phyloP scores from a whole-genome alignment of 1,140 invertebrate species.

The Camponotus floridanus region DNA sequence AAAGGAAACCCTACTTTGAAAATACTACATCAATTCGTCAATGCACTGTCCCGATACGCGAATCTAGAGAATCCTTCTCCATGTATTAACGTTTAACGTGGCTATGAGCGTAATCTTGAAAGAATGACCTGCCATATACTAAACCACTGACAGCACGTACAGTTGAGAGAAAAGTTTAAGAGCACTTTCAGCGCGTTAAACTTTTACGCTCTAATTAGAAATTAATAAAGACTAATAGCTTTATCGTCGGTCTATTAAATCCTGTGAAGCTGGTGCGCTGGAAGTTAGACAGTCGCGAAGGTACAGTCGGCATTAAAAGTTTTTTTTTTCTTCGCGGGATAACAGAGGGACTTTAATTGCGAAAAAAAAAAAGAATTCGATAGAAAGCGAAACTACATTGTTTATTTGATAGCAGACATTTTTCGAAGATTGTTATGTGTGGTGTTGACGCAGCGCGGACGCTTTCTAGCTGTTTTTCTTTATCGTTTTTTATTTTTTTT shows the following conservation, averaged over 20 bases:
- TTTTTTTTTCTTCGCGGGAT: slow-evolving; percentile 24
- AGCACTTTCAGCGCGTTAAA: slow-evolving; percentile 69
- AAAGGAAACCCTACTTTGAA: neutral
- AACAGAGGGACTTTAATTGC: slow-evolving; percentile 41
- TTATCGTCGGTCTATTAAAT: slow-evolving; percentile 80
- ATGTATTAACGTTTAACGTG: slow-evolving; percentile 14
- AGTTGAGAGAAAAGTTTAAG: slow-evolving; percentile 65
- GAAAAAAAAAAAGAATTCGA: slow-evolving; percentile 19
- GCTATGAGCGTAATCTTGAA: slow-evolving; percentile 64
- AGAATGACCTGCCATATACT: slow-evolving; percentile 63
- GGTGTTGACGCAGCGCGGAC: slow-evolving; percentile 52
- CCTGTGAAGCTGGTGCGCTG: slow-evolving; percentile 13
- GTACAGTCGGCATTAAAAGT: slow-evolving; percentile 50
- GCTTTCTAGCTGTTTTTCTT: neutral
- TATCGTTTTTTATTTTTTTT: slow-evolving; percentile 24
- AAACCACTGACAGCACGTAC: slow-evolving; percentile 28
- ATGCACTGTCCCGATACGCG: neutral
- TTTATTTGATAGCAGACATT: slow-evolving; percentile 44
- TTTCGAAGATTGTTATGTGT: slow-evolving; percentile 62
- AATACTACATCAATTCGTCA: slow-evolving; percentile 31
- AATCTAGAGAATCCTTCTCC: neutral
- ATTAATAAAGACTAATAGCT: slow-evolving; percentile 83
- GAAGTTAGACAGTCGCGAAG: slow-evolving; percentile 61
- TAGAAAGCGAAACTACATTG: slow-evolving; percentile 50
- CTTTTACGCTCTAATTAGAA: slow-evolving; percentile 79